Evolutionary conservation across 2,888 invertebrate genomes (phyloP).

Genomic region (Sphinx pinastri): DNA sequence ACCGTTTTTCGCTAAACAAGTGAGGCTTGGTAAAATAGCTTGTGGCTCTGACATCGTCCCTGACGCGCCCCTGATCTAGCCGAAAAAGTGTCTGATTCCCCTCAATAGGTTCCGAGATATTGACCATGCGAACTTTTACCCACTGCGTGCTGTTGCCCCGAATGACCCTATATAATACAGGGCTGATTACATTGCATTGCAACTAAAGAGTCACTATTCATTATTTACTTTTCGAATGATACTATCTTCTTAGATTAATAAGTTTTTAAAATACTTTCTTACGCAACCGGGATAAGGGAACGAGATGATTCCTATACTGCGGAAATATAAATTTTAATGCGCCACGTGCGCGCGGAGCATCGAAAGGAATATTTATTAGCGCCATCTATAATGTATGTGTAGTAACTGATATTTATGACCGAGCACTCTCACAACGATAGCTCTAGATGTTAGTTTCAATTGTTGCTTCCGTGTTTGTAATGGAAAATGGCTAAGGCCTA

Average conservation of each 20-base stretch:
- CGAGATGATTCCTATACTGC: background rate
- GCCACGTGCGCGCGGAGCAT: background rate
- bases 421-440: background rate
- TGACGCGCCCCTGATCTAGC: too few species aligned
- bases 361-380: background rate
- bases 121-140: too few species aligned
- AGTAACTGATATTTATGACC: background rate
- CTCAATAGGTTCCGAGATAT: too few species aligned
- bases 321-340: constrained; percentile 16
- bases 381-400: background rate
- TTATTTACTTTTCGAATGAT: too few species aligned
- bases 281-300: background rate
- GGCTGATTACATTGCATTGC: background rate
- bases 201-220: background rate
- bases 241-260: background rate
- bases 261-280: background rate
- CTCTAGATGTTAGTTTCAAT: background rate
- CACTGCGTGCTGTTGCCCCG: too few species aligned
- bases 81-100: too few species aligned
- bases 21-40: too few species aligned
- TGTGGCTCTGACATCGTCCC: too few species aligned
- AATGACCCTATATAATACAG: too few species aligned
- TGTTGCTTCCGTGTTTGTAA: too few species aligned
- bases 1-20: too few species aligned
- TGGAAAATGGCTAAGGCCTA: too few species aligned